Base-by-base conservation (phyloP, 2,113 vertebrate genomes). In the Vidua chalybeata region DNA sequence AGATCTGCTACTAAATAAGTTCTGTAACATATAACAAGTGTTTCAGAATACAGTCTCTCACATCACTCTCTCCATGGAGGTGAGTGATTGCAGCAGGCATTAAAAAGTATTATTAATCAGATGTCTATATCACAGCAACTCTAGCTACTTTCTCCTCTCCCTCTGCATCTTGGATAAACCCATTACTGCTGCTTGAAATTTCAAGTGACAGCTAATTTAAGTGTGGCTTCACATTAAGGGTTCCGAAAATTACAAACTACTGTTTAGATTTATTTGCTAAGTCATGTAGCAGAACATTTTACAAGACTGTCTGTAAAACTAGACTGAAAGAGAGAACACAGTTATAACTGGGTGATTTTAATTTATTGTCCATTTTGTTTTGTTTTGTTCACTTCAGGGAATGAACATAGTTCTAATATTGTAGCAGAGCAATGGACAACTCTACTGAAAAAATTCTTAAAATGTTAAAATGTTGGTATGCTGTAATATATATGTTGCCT, bases 191-290 rank as follows among this genome's bases (percentile, higher is more conserved):
- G 23, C 54, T 74, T 91, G 66, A 95, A 92, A 79, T 81, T 91
- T 92, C 64, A 79, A 94, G 61, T 93, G 89, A 94, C 76, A 91
- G 62, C 39, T 94, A 93, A 93, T 95, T 94, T 89, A 87, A 84
- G 61, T 51, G 39, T 67, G 48, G 76, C n/a, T 94, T 96, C 93
- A 94, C 41, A 37, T 89, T 78, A 81, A 13, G 54, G 19, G 62
- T 90, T 92, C 46, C 4, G 80, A 83, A 90, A 90, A 73, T 58
- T 77, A 16, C 64, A 89, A 90, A 90, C 15, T 45, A n/a, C 58
- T 78, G 23, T 92, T 94, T 75, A 84, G 64, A 75, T 91, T 89
- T 91, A 78, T 91, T 94, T 95, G 23, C 15, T 67, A 86, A 86
- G 12, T 59, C 52, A 63, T 43, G 27, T 61, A 87, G 43, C 69